These are phyloP conservation scores for Thalassaphorura encarpata DNA, from an alignment of 1,140 invertebrate species.

Conservation along the genomic window DNA sequence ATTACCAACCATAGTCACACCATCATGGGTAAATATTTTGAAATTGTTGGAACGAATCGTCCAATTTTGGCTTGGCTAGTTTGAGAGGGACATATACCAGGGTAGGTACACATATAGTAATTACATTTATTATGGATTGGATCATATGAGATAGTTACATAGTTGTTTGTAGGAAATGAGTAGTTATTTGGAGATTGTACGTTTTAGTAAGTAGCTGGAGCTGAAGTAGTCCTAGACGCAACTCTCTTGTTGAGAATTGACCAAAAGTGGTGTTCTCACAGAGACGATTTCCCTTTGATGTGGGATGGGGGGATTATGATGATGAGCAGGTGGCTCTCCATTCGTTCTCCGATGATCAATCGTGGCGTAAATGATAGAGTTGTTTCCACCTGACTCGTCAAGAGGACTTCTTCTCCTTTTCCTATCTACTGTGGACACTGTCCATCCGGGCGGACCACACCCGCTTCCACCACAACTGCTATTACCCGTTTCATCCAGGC, in stretches of 20 bases:
- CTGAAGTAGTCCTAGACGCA: slow-evolving; percentile 60
- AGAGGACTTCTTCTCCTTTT: slow-evolving; percentile 27
- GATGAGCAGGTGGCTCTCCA: slow-evolving; percentile 24
- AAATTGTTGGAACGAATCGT: no score
- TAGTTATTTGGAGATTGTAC: no score
- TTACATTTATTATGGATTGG: no score
- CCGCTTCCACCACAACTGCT: slow-evolving; percentile 1
- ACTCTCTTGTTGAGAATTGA: slow-evolving; percentile 64
- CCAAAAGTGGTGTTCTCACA: slow-evolving; percentile 65
- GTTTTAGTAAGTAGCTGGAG: no score
- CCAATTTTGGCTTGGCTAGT: no score
- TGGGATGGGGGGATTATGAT: slow-evolving; percentile 30
- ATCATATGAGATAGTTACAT: no score
- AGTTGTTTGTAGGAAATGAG: no score
- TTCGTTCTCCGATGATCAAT: slow-evolving; percentile 31
- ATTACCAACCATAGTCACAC: no score
- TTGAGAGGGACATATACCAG: no score
- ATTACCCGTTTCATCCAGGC: slow-evolving; percentile 38
- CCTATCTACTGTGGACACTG: slow-evolving; percentile 24
- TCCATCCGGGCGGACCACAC: slow-evolving; percentile 9
- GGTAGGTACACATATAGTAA: no score
- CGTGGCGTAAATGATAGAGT: slow-evolving; percentile 28
- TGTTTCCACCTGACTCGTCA: slow-evolving; percentile 21
- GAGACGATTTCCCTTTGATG: slow-evolving; percentile 64
- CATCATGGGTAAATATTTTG: no score